phyloP scores from a whole-genome alignment of 2,797 vertebrate genomes.

The Chaunax sp. region DNA sequence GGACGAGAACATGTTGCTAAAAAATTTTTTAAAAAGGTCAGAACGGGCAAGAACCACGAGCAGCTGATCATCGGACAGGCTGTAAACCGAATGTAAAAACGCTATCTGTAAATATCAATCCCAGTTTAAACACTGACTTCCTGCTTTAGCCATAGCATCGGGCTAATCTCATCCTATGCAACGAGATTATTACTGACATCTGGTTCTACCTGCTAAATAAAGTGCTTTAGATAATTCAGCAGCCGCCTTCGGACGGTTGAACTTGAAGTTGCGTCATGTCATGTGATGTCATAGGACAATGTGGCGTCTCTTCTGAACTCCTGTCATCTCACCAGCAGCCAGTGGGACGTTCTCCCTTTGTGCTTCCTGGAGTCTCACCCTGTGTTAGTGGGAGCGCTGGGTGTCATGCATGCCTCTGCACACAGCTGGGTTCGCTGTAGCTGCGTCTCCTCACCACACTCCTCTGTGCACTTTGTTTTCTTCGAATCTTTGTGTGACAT shows the following conservation, averaged over 20 bases:
- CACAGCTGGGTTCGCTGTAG: too few species aligned
- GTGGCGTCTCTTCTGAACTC: conserved; percentile 30
- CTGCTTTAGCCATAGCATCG: too few species aligned
- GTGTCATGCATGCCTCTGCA: background rate
- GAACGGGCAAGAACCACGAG: too few species aligned
- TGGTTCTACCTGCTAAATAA: background rate
- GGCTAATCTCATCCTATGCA: too few species aligned
- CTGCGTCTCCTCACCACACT: conserved; percentile 20
- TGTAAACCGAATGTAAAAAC: too few species aligned
- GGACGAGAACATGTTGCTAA: too few species aligned
- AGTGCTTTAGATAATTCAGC: background rate
- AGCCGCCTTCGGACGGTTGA: background rate
- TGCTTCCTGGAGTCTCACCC: conserved; percentile 1
- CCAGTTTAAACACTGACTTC: too few species aligned
- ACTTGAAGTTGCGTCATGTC: too few species aligned
- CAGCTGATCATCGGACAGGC: too few species aligned
- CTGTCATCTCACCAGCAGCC: conserved; percentile 26
- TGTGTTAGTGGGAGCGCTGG: conserved; percentile 1
- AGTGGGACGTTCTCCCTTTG: background rate
- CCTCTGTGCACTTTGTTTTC: conserved; percentile 61
- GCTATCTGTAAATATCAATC: too few species aligned
- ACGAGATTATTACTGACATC: too few species aligned
- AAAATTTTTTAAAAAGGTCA: too few species aligned
- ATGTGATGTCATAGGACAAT: background rate
- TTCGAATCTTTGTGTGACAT: conserved; percentile 63